Base-by-base conservation (phyloP, 2,888 invertebrate species). In the Orgyia antiqua region DNA sequence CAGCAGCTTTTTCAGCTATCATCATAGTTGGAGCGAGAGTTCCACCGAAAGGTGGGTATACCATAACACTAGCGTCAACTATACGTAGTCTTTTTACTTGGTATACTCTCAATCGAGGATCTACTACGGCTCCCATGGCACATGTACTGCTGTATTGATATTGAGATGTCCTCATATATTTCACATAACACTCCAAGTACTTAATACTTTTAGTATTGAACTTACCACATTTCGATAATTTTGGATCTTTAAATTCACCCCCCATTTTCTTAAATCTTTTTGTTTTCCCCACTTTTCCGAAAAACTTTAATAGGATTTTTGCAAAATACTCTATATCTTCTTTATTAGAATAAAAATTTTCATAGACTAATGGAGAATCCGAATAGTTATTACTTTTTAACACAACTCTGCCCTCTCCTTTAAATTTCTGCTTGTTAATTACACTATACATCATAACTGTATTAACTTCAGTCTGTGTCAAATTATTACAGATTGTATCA, bases 21-120 rank as follows among this genome's bases (percentile, higher is more conserved):
- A 63, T 60, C 6, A 65, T 43, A 1, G 48, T 42, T 0, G 89
- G 87, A 0, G 88, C 89, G 0, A 87, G 87, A 46, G 89, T 88
- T 0, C 89, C 89, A 1, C 88, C 87, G 0, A 79, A 67, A 0
- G 88, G 84, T 8, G 68, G 32, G 8, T 18, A 64, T 0, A 90
- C 90, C 84, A 91, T 61, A 0, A 56, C 31, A 29, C 64, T 60
- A 15, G 50, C 50, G 29, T 63, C 64, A 1, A 45, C 63, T 2
- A 63, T 52, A 6, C 61, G 47, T 6, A 59, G 32, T 4, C 39
- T 39, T 6, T 18, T 27, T 1, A 51, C 36, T 4, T 47, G 45
- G 10, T 38, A 30, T 1, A 52, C 44, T 24, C 28, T 33, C 15
- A 48, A 28, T 5, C 36, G 23, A 2, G 42, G 24, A 11, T 50